Base-by-base conservation (phyloP, 2,113 vertebrate species). In the Phalacrocorax pelagicus region DNA sequence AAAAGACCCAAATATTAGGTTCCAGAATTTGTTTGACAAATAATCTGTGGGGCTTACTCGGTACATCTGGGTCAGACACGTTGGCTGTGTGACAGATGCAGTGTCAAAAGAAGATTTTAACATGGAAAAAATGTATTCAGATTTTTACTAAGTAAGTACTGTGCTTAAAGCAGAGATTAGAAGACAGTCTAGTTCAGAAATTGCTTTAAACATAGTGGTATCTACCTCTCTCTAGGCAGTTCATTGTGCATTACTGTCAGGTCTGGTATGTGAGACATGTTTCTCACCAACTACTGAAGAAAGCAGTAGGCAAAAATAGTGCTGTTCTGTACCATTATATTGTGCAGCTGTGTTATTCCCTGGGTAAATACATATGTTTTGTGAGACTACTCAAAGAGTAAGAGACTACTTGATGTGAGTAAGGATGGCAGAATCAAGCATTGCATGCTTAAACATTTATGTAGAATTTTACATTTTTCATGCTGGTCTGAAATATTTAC, bases 1-100 rank as follows among this genome's bases (percentile, higher is more conserved):
- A 97, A 97, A 98, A 98, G 94, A 96, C 97, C 97, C 95, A 98
- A 98, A 98, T 98, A 98, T 97, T 98, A 94, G 97, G 97, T 98
- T 99, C 97, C 98, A 98, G 98, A 98, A 99, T 98, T 98, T 98
- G 98, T 98, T 97, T 98, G 98, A 98, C 98, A 99, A 99, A 99
- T 99, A 99, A 99, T 99, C 98, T 98, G 97, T 97, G 97, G 98
- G 98, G 98, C 95, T 99, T 99, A 98, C 98, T 98, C 96, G 72
- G 82, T 98, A 97, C 98, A 98, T 98, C 98, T 99, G 98, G 98
- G 98, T 98, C 97, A 98, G 97, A 97, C 89, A 96, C 82, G 96
- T 97, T 98, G 98, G 98, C 98, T 98, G 97, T 97, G 96, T 98
- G 98, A 99, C 98, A 99, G 98, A 97, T 97, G 94, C 81, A 88